Base-by-base conservation (phyloP, 2,888 invertebrate species). In the Nezara viridula region DNA sequence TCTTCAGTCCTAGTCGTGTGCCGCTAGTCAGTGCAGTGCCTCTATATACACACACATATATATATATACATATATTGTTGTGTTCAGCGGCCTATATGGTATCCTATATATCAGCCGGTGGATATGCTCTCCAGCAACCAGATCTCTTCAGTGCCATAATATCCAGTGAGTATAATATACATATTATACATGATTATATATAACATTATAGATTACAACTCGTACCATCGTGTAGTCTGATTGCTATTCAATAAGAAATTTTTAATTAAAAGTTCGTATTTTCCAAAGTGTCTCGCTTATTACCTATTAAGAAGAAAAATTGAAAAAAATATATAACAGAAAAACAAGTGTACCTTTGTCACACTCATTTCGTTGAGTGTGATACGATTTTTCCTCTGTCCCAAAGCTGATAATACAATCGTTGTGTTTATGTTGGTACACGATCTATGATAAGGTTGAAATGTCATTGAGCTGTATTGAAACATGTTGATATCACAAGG, bases 71-170 rank as follows among this genome's bases (percentile, higher is more conserved):
- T 44, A 81, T 81, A 81, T n/a, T 44, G 16, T 37, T 37, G 44
- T 44, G 44, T 5, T 44, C 44, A n/a, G n/a, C n/a, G 24, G 24
- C 44, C 40, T 81, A 81, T 81, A 81, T 81, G 81, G 81, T 81
- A 81, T 81, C 81, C 81, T 81, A 81, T 47, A 81, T 81, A 5
- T 24, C 81, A 24, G 47, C 44, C 81, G 81, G 81, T 81, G 81
- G 81, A 81, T 81, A 81, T 81, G 81, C 40, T 47, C 24, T 24
- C 12, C 81, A 44, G 81, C 81, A 44, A 81, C 44, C 24, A 12
- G 44, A 81, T n/a, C 9, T 44, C 81, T 81, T 81, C 81, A n/a
- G 44, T 24, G 4, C 44, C 81, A 44, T 81, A 81, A n/a, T 81
- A 47, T 12, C 81, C 44, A 81, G 81, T 81, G 81, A 81, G 81